These are phyloP conservation scores for Aphrocallistes beatrix DNA, from an alignment of 37 sponge, comb jelly and placozoan species.

Conservation along the genomic window DNA sequence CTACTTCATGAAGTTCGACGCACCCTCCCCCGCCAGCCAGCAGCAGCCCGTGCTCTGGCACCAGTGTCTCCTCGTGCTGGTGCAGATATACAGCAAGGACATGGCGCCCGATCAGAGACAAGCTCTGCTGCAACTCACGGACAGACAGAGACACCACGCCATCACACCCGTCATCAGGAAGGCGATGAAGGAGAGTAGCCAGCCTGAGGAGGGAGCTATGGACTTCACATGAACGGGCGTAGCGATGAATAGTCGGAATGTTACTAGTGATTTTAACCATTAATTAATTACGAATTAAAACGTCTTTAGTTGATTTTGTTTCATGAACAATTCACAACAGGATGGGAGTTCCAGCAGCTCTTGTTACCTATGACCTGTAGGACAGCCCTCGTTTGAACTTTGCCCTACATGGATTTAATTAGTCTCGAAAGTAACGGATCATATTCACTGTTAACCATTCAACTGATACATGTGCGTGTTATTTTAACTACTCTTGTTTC, in stretches of 20 bases:
- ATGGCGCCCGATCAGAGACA: slow-evolving; percentile 87
- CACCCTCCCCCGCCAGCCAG: background rate
- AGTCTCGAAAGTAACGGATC: background rate
- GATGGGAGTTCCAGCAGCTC: background rate
- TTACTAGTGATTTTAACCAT: too few relatives aligned
- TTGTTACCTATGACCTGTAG: background rate
- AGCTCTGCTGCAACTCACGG: slow-evolving; percentile 54
- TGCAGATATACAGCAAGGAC: slow-evolving; percentile 88
- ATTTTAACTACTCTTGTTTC: too few relatives aligned
- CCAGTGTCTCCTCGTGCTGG: slow-evolving; percentile 78
- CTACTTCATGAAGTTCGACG: slow-evolving; percentile 52
- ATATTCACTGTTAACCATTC: too few relatives aligned
- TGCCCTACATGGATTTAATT: background rate
- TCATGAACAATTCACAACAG: background rate
- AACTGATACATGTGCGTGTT: too few relatives aligned
- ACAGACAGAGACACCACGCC: slow-evolving; percentile 43
- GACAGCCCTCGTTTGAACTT: background rate
- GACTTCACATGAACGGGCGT: background rate
- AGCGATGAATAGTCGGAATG: too few relatives aligned
- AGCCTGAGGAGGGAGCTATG: background rate
- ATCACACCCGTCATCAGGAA: background rate
- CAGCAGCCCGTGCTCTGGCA: slow-evolving; percentile 90
- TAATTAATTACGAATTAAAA: too few relatives aligned
- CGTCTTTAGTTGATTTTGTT: too few relatives aligned
- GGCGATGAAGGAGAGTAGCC: background rate